Evolutionary conservation across 2,888 invertebrate species (phyloP).

Genomic region (Macrosiphum euphorbiae): DNA sequence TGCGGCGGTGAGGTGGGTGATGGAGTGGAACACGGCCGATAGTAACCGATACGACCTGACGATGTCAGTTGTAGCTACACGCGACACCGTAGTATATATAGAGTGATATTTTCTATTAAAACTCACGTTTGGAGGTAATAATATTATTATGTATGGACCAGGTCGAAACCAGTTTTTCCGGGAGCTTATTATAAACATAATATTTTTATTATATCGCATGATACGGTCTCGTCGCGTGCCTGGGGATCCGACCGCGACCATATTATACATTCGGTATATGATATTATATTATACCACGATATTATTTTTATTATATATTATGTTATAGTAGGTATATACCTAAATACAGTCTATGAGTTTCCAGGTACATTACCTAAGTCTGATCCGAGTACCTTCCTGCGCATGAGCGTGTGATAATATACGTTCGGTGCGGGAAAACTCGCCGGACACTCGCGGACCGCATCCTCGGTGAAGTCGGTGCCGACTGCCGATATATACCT

Average conservation of each 20-base stretch:
- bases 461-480: neutral
- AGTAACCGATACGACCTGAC: neutral
- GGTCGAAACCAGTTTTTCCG: neutral
- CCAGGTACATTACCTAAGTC: too few species aligned
- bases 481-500: neutral
- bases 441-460: neutral
- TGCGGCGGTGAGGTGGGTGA: neutral
- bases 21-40: neutral
- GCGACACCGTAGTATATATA: neutral
- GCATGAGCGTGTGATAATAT: neutral
- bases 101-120: neutral
- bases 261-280: neutral
- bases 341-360: neutral
- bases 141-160: neutral
- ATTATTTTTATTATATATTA: neutral
- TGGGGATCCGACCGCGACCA: neutral
- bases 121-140: neutral
- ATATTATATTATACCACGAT: neutral
- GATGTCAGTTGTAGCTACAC: neutral
- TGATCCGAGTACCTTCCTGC: neutral
- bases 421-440: neutral
- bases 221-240: neutral
- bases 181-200: slow-evolving; percentile 9
- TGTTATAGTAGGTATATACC: neutral
- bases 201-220: neutral